Evolutionary conservation across 1,140 invertebrate genomes (phyloP).

Genomic region (Heliconius eleuchia): DNA sequence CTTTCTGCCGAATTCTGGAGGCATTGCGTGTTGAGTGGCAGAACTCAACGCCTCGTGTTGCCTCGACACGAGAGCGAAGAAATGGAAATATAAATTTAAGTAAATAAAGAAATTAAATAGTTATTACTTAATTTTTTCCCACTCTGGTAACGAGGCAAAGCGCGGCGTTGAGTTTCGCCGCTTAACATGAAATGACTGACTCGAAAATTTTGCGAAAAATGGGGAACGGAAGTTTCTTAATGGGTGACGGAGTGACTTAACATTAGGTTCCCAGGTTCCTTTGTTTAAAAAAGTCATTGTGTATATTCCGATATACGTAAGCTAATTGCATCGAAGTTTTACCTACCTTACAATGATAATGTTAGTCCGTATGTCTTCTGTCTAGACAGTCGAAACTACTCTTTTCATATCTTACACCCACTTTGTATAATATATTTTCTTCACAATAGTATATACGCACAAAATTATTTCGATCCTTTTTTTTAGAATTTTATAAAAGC

Average conservation of each 20-base stretch:
- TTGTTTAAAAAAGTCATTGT: too few species aligned
- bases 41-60: too few species aligned
- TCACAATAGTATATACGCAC: not conserved
- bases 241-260: not conserved
- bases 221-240: not conserved
- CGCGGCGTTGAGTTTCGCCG: not conserved
- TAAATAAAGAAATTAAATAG: too few species aligned
- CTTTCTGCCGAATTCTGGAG: too few species aligned
- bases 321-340: too few species aligned
- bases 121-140: too few species aligned
- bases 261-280: not conserved
- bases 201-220: not conserved
- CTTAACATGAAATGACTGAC: not conserved
- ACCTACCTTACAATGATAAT: too few species aligned
- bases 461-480: not conserved
- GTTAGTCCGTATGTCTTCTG: too few species aligned
- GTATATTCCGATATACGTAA: too few species aligned
- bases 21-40: too few species aligned
- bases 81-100: too few species aligned
- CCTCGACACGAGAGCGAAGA: too few species aligned
- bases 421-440: not conserved
- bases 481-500: not conserved
- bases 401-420: not conserved
- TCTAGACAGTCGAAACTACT: not conserved
- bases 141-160: not conserved